phyloP scores from a whole-genome alignment of 2,113 vertebrate genomes.

The Hirundichthys speculiger region DNA sequence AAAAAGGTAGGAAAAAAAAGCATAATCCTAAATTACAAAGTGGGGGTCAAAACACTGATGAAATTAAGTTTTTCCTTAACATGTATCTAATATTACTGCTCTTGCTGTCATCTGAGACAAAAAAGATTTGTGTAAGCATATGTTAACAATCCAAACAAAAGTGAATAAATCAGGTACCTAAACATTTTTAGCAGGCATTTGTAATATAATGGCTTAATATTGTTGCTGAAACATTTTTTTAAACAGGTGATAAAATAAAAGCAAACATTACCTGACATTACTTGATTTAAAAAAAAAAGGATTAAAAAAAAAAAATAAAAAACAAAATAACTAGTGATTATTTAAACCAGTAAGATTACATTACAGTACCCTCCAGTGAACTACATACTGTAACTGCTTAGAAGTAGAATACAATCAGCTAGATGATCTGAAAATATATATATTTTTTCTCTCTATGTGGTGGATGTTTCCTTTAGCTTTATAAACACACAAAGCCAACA shows the following conservation, averaged over 20 bases:
- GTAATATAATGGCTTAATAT: conserved; percentile 46
- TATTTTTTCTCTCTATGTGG: conserved; percentile 61
- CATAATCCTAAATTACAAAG: conserved; percentile 11
- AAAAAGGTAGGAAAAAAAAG: conserved; percentile 15
- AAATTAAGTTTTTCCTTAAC: conserved; percentile 9
- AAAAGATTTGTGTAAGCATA: conserved; percentile 12
- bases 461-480: conserved; percentile 54
- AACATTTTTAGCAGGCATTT: conserved; percentile 39
- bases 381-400: conserved; percentile 63
- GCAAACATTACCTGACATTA: too few species aligned
- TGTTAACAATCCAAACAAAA: conserved; percentile 22
- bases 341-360: conserved; percentile 45
- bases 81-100: conserved; percentile 21
- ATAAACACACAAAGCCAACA: conserved; percentile 62
- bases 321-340: conserved; percentile 49
- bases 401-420: conserved; percentile 73
- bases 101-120: conserved; percentile 25
- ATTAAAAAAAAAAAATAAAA: conserved; percentile 33
- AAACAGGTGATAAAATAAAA: too few species aligned
- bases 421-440: conserved; percentile 78
- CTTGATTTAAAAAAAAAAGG: background rate
- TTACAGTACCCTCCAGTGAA: conserved; percentile 49
- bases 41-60: conserved; percentile 10
- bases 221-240: too few species aligned
- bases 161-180: conserved; percentile 30